phyloP scores from a whole-genome alignment of 2,888 invertebrate species.

The Brachyptera putata region DNA sequence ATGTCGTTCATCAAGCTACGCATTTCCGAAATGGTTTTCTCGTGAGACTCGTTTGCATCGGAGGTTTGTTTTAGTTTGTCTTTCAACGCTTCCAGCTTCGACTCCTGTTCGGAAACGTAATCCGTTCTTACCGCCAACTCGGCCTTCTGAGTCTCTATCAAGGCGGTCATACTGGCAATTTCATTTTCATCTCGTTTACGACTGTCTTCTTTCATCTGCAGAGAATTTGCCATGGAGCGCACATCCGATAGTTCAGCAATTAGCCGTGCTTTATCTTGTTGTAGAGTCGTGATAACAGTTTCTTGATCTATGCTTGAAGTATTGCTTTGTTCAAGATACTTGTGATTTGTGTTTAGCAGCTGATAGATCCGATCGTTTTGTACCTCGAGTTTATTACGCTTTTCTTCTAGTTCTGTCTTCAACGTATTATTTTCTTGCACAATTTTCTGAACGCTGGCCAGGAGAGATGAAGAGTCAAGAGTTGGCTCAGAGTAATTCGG shows the following conservation, averaged over 20 bases:
- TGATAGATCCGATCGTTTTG: slow-evolving; percentile 29
- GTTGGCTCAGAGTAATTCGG: background rate
- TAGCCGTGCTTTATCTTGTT: slow-evolving; percentile 22
- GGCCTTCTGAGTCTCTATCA: background rate
- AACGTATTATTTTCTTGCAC: slow-evolving; percentile 29
- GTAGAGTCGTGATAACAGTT: slow-evolving; percentile 1
- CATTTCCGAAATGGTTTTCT: too few relatives aligned
- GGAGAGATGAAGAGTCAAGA: slow-evolving; percentile 21
- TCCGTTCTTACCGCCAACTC: background rate
- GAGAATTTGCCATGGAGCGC: background rate
- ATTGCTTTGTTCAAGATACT: slow-evolving; percentile 25
- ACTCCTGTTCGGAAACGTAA: background rate
- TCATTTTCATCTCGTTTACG: background rate
- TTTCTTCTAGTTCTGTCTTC: slow-evolving; percentile 24
- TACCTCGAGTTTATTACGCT: slow-evolving; percentile 26
- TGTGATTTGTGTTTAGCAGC: slow-evolving; percentile 29
- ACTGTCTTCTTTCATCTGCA: background rate
- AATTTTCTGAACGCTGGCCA: slow-evolving; percentile 26
- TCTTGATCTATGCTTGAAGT: slow-evolving; percentile 14
- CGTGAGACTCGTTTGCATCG: too few relatives aligned
- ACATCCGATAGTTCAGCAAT: slow-evolving; percentile 12
- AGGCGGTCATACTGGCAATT: background rate
- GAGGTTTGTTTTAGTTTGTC: too few relatives aligned
- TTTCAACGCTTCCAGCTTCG: background rate
- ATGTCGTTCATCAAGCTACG: background rate